Percentiles rank a stretch among this genome's conserved stretches.
phyloP scores from a whole-genome alignment of 2,888 invertebrate genomes.

The Orchesella flavescens region DNA sequence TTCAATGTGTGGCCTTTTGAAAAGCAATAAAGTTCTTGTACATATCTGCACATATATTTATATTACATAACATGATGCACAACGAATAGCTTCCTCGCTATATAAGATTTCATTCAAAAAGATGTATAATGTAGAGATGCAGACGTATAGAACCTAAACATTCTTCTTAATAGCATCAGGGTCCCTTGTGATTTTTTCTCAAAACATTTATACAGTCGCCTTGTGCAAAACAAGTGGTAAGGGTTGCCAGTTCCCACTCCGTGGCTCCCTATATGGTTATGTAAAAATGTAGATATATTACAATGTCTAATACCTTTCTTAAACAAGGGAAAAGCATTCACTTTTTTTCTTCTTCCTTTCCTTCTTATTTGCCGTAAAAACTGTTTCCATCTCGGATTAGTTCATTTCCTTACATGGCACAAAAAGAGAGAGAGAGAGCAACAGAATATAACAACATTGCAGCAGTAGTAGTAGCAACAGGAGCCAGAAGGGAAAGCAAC shows the following conservation, averaged over 20 bases:
- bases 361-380: constrained; percentile 60
- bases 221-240: constrained; percentile 35
- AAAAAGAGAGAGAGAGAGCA: constrained; percentile 7
- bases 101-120: constrained; percentile 24
- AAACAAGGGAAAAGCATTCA: background rate
- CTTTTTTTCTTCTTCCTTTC: constrained; percentile 32
- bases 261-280: background rate
- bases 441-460: background rate
- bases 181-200: constrained; percentile 52
- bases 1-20: constrained; percentile 43
- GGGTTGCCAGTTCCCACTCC: constrained; percentile 22
- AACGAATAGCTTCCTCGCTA: constrained; percentile 14
- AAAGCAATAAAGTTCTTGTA: constrained; percentile 11
- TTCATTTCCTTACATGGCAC: constrained; percentile 45
- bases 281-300: no score
- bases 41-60: background rate
- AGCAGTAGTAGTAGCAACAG: constrained; percentile 32
- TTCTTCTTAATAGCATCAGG: constrained; percentile 35
- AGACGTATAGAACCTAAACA: constrained; percentile 6
- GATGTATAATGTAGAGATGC: constrained; percentile 24
- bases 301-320: no score
- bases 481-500: constrained; percentile 58
- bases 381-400: constrained; percentile 58
- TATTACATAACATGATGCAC: constrained; percentile 22
- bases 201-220: constrained; percentile 52